Evolutionary conservation across 92 coral and sea anemone species (phyloP), one percentile per base, ranked within the genome.

Genomic region (Heteractis magnifica): DNA sequence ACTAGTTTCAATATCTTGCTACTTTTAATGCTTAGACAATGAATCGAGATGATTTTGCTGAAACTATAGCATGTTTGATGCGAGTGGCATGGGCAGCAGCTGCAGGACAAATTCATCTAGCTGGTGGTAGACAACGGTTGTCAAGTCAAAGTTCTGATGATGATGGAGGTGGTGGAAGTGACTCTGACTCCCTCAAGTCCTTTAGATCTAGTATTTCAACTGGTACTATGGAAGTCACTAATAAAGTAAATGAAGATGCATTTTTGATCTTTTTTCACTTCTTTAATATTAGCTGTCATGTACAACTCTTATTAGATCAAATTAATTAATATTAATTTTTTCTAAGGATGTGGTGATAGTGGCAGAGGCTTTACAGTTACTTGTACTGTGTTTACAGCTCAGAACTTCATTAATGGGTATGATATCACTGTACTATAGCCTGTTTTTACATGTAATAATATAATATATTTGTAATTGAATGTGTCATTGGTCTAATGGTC

Each of bases 1-100:
- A 15, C 23, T 51, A 77, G 51, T 6, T 15, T 23, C 14, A 16
- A 13, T 3, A 16, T 52, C 72, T 21, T 34, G 44, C 44, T 70
- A 34, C 5, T 71, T 56, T 72, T 50, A 20, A 0, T 55, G 50
- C 80, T 44, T 88, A 93, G 98, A 94, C 98, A 15, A 94, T 94
- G 98, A 94, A 94, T 9, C 87, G 98, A 21, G 98, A 94, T 55
- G 98, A 94, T 80, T 94, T 94, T 71, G 98, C 98, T 3, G 98
- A 94, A 77, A 94, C 98, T 6, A 94, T 94, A 72, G 98, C 98
- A 13, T 94, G 98, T 77, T 83, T 94, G 23, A 94, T 94, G 98
- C 89, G 98, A 26, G 98, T 94, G 6, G 91, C 98, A n/a, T 94
- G 98, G 98, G 98, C 98, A 16, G 98, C 98, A 82, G 98, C 98